A percentile compares a stretch with the other conserved stretches of the same genome.
Evolutionary conservation across 2,888 invertebrate genomes (phyloP).

Genomic region (Coleophora deauratella): DNA sequence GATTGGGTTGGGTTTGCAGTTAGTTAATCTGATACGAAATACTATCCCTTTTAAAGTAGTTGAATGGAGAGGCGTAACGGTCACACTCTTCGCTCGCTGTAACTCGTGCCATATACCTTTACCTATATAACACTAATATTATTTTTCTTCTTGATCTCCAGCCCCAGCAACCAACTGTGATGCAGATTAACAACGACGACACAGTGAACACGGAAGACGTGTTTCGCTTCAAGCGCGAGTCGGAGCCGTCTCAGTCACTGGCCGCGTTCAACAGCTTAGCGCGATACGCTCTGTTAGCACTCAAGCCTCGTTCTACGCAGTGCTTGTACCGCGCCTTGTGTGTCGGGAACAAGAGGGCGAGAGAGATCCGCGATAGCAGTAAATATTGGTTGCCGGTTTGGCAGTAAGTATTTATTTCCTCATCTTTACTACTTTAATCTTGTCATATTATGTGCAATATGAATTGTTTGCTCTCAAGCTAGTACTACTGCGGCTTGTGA

Average conservation of each 20-base stretch:
- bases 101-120: no score
- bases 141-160: slow-evolving; percentile 21
- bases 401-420: slow-evolving; percentile 71
- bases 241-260: slow-evolving; percentile 26
- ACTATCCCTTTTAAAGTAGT: no score
- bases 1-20: no score
- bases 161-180: slow-evolving; percentile 54
- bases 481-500: no score
- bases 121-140: no score
- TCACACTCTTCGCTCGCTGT: no score
- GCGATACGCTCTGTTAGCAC: slow-evolving; percentile 69
- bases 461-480: no score
- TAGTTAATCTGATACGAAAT: no score
- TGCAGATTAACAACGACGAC: slow-evolving; percentile 53
- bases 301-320: slow-evolving; percentile 65
- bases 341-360: slow-evolving; percentile 78
- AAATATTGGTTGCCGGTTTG: slow-evolving; percentile 83
- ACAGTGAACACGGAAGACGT: slow-evolving; percentile 57
- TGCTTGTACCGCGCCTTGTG: slow-evolving; percentile 79
- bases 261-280: slow-evolving; percentile 65
- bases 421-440: not conserved
- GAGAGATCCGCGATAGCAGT: slow-evolving; percentile 65
- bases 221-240: slow-evolving; percentile 51
- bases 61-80: no score
- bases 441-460: no score